phyloP scores from a whole-genome alignment of 1,140 invertebrate genomes.

The Mya arenaria region DNA sequence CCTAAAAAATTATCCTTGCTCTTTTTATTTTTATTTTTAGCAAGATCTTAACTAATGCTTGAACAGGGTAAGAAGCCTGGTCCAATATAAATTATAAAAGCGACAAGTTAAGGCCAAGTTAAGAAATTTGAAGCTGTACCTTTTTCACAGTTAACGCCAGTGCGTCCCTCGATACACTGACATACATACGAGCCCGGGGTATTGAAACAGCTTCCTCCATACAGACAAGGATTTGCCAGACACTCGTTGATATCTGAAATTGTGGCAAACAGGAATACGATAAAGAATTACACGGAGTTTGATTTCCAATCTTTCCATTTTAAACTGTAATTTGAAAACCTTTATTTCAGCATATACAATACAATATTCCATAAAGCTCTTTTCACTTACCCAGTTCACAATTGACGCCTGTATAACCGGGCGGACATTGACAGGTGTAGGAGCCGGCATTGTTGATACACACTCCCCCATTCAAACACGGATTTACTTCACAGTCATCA shows the following conservation, averaged over 20 bases:
- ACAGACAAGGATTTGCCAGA: conserved; percentile 82
- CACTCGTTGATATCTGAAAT: conserved; percentile 92
- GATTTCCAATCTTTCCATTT: no score
- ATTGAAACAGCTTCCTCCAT: conserved; percentile 79
- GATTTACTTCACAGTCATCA: conserved; percentile 53
- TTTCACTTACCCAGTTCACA: conserved; percentile 30
- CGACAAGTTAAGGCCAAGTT: no score
- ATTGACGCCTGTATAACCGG: conserved; percentile 24
- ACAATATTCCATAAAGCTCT: no score
- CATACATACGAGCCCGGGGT: conserved; percentile 87
- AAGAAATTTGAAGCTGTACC: conserved; percentile 52
- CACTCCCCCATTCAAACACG: conserved; percentile 54
- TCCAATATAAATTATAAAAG: no score
- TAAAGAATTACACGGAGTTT: no score
- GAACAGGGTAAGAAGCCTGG: no score
- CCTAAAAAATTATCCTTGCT: no score
- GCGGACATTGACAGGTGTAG: conserved; percentile 25
- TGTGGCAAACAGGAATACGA: no score
- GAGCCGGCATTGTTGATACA: conserved; percentile 46
- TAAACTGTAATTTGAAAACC: no score
- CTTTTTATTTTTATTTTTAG: no score
- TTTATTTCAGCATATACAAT: no score
- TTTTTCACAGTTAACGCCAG: conserved; percentile 91
- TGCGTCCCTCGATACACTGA: conserved; percentile 92
- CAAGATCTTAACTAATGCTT: no score